phyloP scores from a whole-genome alignment of 2,113 vertebrate species.

The Struthidea cinerea region DNA sequence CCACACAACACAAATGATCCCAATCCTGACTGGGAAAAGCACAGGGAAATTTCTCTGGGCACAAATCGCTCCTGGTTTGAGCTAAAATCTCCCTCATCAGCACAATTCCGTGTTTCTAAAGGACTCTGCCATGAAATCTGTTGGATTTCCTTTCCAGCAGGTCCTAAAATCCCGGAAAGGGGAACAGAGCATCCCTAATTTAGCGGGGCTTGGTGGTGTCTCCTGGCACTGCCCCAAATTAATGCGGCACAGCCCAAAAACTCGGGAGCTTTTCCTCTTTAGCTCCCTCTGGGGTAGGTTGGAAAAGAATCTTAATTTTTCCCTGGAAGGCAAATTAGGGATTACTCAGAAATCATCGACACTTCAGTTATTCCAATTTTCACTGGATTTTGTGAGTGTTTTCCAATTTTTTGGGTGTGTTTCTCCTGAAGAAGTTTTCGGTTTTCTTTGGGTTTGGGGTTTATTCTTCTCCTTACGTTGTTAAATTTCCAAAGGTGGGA shows the following conservation, averaged over 20 bases:
- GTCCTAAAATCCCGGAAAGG: conserved; percentile 18
- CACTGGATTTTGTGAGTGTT: not conserved
- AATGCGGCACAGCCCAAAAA: not conserved
- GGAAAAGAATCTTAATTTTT: not conserved
- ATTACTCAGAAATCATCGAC: not conserved
- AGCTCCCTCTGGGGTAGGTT: not conserved
- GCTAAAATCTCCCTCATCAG: not conserved
- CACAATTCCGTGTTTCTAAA: not conserved
- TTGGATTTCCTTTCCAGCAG: not conserved
- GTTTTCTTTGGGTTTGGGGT: not conserved
- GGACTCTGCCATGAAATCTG: not conserved
- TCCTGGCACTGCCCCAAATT: not conserved
- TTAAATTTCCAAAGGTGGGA: not conserved
- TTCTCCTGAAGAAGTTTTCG: not conserved
- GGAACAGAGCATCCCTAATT: not conserved
- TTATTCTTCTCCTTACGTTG: not conserved
- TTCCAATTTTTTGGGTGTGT: not conserved
- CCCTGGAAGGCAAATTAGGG: not conserved
- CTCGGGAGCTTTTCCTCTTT: not conserved
- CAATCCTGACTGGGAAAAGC: not conserved
- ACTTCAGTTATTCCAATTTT: not conserved
- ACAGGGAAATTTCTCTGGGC: not conserved
- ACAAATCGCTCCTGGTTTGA: not conserved
- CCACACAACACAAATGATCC: not conserved
- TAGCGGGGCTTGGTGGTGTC: not conserved